These are phyloP conservation scores for Megathymus violae DNA, from an alignment of 1,140 invertebrate genomes.

Conservation along the genomic window DNA sequence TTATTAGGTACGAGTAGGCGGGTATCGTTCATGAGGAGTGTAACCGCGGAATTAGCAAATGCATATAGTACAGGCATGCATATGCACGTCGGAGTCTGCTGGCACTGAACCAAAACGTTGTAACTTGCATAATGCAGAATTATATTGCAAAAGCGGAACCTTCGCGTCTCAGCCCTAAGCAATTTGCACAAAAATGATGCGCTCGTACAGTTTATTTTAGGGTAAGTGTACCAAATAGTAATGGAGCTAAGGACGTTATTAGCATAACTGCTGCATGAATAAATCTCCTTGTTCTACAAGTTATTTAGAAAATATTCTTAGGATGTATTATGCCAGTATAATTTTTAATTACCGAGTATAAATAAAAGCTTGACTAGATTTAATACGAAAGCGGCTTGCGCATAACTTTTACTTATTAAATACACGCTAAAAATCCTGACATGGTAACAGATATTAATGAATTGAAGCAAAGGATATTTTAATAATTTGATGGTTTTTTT, in stretches of 20 bases:
- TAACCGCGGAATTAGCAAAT: conserved; percentile 36
- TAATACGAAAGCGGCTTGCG: neutral
- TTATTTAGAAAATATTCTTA: conserved; percentile 4
- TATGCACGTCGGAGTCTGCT: conserved; percentile 49
- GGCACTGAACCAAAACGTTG: conserved; percentile 77
- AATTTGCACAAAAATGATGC: conserved; percentile 60
- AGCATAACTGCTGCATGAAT: conserved; percentile 12
- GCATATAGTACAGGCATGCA: conserved; percentile 16
- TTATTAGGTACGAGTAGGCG: conserved; percentile 14
- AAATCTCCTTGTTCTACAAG: conserved; percentile 10
- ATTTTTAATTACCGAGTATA: neutral
- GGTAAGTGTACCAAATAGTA: conserved; percentile 1
- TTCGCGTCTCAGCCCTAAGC: conserved; percentile 59
- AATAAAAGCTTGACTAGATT: neutral
- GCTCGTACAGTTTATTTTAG: conserved; percentile 29
- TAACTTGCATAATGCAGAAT: conserved; percentile 76
- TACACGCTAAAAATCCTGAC: too few species aligned
- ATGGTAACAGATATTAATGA: too few species aligned
- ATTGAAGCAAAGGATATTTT: too few species aligned
- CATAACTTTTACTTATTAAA: too few species aligned
- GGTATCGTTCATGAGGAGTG: neutral
- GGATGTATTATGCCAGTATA: conserved; percentile 1
- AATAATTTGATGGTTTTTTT: too few species aligned
- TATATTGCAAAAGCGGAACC: conserved; percentile 65
- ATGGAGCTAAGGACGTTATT: conserved; percentile 6